Conservation (phyloP, 2,113 vertebrate species). For the Peromyscus leucopus region DNA sequence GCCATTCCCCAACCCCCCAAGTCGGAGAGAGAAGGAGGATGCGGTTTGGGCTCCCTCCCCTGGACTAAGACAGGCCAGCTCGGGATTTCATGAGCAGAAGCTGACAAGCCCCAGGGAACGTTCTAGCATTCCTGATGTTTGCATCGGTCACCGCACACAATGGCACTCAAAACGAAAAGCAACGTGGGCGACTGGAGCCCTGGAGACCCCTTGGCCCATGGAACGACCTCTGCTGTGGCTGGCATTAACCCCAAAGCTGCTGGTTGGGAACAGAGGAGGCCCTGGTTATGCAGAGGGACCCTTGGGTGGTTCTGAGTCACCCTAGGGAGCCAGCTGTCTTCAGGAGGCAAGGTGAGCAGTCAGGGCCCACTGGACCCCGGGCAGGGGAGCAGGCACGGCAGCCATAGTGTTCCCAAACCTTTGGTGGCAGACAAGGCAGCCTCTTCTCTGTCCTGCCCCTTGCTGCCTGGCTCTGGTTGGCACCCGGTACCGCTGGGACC, state of each 20-base stretch:
- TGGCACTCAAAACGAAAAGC: neutral
- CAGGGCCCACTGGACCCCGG: neutral
- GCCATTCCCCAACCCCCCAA: neutral
- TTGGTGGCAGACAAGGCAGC: neutral
- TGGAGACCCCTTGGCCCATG: neutral
- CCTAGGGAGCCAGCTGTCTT: neutral
- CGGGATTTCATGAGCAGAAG: neutral
- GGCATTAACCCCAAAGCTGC: neutral
- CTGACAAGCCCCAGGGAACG: neutral
- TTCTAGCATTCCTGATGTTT: neutral
- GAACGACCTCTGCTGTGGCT: too few species aligned
- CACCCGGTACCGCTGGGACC: neutral
- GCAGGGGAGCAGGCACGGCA: neutral
- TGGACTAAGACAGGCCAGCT: neutral
- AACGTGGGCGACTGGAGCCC: neutral
- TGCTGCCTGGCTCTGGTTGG: neutral
- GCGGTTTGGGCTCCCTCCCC: too few species aligned
- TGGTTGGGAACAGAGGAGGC: neutral
- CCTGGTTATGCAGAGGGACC: neutral
- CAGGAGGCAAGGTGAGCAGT: neutral
- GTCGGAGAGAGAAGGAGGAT: neutral
- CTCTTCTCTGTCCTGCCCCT: neutral
- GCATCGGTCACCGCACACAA: neutral
- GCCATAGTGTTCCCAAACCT: constrained; percentile 67
- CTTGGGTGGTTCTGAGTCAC: neutral